These are phyloP conservation scores for Brachypteracias leptosomus DNA, from an alignment of 2,113 vertebrate species.

Conservation along the genomic window DNA sequence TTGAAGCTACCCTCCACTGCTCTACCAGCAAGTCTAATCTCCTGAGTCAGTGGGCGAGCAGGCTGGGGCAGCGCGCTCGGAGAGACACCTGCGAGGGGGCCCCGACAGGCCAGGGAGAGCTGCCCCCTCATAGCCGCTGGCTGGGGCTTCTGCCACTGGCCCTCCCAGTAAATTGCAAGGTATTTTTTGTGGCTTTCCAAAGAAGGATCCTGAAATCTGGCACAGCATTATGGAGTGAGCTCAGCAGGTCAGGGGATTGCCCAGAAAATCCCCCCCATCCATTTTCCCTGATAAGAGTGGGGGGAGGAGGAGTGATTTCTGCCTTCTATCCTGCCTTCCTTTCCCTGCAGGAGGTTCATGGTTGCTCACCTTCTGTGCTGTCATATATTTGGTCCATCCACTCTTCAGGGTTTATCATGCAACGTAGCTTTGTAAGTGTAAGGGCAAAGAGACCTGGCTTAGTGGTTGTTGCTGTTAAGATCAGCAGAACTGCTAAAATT, in stretches of 20 bases:
- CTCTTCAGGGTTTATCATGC: neutral
- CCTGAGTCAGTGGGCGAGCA: neutral
- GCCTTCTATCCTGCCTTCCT: neutral
- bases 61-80: rapidly evolving
- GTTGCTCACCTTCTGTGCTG: neutral
- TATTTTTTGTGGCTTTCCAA: neutral
- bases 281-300: neutral
- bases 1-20: neutral
- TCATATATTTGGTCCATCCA: neutral
- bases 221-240: rapidly evolving
- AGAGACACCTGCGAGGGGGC: neutral
- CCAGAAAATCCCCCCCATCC: neutral
- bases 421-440: neutral
- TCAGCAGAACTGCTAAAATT: neutral
- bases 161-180: neutral
- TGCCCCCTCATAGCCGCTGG: rapidly evolving
- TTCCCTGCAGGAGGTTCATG: neutral
- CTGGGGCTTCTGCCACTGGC: neutral
- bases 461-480: neutral
- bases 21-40: neutral
- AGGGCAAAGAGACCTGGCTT: neutral
- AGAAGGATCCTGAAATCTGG: neutral
- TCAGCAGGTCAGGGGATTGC: neutral
- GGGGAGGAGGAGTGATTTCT: neutral
- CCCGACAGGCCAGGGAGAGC: rapidly evolving